phyloP scores from a whole-genome alignment of 2,888 invertebrate genomes.

The Lycia hirtaria region DNA sequence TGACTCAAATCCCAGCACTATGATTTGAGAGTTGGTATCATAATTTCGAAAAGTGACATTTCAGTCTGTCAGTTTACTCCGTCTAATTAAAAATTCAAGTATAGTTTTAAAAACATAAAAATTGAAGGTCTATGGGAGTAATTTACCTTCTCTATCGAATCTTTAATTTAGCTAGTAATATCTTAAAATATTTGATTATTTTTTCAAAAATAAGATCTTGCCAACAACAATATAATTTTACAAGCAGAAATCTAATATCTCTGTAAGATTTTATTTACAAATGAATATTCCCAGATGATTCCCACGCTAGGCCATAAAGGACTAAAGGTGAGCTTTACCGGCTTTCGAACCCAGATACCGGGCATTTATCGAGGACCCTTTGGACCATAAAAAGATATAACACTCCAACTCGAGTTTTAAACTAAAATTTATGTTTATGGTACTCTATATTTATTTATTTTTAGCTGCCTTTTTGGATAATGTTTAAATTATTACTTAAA shows the following conservation, averaged over 20 bases:
- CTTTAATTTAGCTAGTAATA: too few species aligned
- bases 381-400: slow-evolving; percentile 51
- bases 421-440: slow-evolving; percentile 29
- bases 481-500: too few species aligned
- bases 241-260: neutral
- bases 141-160: too few species aligned
- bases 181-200: too few species aligned
- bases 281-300: slow-evolving; percentile 17
- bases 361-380: slow-evolving; percentile 59
- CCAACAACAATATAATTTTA: neutral
- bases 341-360: slow-evolving; percentile 53
- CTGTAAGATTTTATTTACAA: neutral
- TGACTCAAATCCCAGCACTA: too few species aligned
- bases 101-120: too few species aligned
- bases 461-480: neutral
- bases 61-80: too few species aligned
- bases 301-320: slow-evolving; percentile 39
- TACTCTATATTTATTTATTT: neutral
- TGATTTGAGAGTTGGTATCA: too few species aligned
- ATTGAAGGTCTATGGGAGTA: too few species aligned
- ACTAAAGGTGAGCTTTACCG: slow-evolving; percentile 47
- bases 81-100: too few species aligned
- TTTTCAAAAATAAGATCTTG: too few species aligned
- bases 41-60: too few species aligned
- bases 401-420: slow-evolving; percentile 33